These are phyloP conservation scores for Galagoides demidoff DNA, from an alignment of 2,797 vertebrate genomes.

Conservation along the genomic window DNA sequence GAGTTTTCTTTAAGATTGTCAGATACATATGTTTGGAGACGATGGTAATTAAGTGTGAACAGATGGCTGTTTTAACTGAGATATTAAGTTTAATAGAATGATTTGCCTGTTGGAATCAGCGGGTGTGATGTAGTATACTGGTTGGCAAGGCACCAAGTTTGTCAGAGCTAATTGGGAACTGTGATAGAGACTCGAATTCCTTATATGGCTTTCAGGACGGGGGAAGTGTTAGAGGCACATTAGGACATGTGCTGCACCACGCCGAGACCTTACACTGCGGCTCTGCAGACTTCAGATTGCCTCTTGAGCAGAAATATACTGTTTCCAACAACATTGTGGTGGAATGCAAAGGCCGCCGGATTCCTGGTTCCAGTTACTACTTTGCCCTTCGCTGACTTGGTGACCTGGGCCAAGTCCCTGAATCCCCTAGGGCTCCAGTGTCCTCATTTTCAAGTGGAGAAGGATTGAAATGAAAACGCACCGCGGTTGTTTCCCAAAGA, in stretches of 20 bases:
- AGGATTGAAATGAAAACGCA: not conserved
- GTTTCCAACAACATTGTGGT: not conserved
- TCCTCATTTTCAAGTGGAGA: conserved; percentile 37
- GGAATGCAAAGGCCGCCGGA: not conserved
- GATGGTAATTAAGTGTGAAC: conserved; percentile 77
- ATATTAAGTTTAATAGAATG: conserved; percentile 68
- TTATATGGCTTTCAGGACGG: conserved; percentile 36
- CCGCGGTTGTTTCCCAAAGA: conserved; percentile 9
- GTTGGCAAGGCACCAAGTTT: conserved; percentile 67
- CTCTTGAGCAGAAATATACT: conserved; percentile 15
- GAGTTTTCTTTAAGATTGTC: conserved; percentile 73
- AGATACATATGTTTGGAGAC: conserved; percentile 70
- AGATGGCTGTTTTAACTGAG: conserved; percentile 74
- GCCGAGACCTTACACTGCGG: not conserved
- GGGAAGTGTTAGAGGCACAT: conserved; percentile 35
- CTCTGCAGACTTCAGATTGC: not conserved
- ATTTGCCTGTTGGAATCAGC: conserved; percentile 59
- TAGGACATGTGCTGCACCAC: not conserved
- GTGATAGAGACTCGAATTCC: conserved; percentile 52
- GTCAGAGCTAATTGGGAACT: conserved; percentile 63
- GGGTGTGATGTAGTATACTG: conserved; percentile 45
- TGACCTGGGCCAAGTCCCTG: not conserved
- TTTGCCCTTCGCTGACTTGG: not conserved
- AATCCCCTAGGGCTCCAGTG: not conserved
- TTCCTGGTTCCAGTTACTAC: not conserved